A percentile compares a stretch with the other conserved stretches of the same genome.
Evolutionary conservation across 2,888 invertebrate genomes (phyloP).

Genomic region (Spodoptera picta): DNA sequence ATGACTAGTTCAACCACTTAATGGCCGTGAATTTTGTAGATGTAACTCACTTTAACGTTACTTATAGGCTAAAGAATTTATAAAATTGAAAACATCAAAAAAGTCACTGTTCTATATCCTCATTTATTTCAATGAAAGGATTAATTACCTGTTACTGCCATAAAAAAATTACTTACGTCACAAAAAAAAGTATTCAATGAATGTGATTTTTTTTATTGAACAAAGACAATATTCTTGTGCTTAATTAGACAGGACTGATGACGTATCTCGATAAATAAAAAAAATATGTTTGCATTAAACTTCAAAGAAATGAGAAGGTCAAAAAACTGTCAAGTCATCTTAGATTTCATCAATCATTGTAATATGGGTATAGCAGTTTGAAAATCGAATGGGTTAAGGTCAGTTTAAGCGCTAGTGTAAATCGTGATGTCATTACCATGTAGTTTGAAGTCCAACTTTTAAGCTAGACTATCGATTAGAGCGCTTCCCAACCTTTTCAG

Average conservation of each 20-base stretch:
- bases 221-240: not conserved
- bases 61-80: too few relatives aligned
- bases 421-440: not conserved
- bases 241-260: too few relatives aligned
- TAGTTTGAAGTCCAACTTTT: not conserved
- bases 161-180: too few relatives aligned
- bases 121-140: too few relatives aligned
- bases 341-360: conserved; percentile 5
- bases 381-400: conserved; percentile 8
- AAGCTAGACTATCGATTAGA: not conserved
- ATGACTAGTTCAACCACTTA: conserved; percentile 3
- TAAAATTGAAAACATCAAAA: too few relatives aligned
- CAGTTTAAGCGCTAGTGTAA: conserved; percentile 3
- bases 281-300: not conserved
- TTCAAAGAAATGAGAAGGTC: conserved; percentile 23
- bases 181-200: too few relatives aligned
- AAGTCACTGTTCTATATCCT: too few relatives aligned
- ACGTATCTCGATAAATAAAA: too few relatives aligned
- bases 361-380: conserved; percentile 3
- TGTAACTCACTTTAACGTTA: too few relatives aligned
- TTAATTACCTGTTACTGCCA: too few relatives aligned
- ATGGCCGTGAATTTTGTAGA: not conserved
- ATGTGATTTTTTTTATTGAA: too few relatives aligned
- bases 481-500: too few relatives aligned
- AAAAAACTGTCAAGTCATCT: conserved; percentile 16